Base-by-base conservation (phyloP, 2,797 vertebrate genomes). In the Parambassis ranga region DNA sequence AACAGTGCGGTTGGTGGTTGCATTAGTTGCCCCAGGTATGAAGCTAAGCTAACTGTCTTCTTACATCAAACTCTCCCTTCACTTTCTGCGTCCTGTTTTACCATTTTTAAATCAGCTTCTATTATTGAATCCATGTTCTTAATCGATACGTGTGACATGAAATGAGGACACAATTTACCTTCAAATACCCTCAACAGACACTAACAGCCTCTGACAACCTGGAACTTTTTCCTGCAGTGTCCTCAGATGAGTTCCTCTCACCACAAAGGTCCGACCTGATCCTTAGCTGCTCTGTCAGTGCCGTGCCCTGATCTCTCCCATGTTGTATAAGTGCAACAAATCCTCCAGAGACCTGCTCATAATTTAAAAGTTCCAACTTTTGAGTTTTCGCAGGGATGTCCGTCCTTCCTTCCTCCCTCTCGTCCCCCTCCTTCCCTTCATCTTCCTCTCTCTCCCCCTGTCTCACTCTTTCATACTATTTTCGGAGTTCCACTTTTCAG, bases 401-500 rank as follows among this genome's bases (percentile, higher is more conserved):
- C 50, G 10, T 11, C 6, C 11, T 4, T 9, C 11, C 10, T 10
- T 22, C 1, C 7, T 33, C 14, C 37, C 11, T 9, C 10, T 52
- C n/a, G 28, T 31, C 11, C 6, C 14, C 37, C 31, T 10, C 22
- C 15, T 24, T 3, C 0, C 4, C 7, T n/a, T n/a, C 4, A 49
- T 18, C 20, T 55, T 20, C 0, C 22, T 33, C 10, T 3, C 1
- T 55, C 42, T 50, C 28, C 0, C 19, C 37, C 11, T 18, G 13
- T 52, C 47, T 41, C 16, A 44, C 27, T 27, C 59, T 69, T 60
- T 75, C 62, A 30, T 23, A 77, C 69, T 73, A 65, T 77, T 80
- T 81, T 69, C 64, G 2, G 71, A 37, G 72, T 55, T 68, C 71
- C 61, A 69, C 66, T 82, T 76, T 49, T 33, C 13, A 49, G 50